Evolutionary conservation across 2,113 vertebrate genomes (phyloP).

Genomic region (Dryoscopus gambensis): DNA sequence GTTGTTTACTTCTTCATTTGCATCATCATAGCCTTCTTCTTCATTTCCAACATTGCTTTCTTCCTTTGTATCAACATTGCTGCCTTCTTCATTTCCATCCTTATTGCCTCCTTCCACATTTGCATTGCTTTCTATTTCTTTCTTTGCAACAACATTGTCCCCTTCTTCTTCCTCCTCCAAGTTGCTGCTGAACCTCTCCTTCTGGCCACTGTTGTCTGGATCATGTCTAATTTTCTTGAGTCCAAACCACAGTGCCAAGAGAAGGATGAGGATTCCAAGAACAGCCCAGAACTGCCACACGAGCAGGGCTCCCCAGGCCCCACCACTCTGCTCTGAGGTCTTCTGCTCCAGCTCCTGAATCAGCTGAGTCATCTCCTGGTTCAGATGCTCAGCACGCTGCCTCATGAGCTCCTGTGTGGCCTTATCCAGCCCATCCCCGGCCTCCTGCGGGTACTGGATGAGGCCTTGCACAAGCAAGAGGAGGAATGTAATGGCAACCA

Average conservation of each 20-base stretch:
- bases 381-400: neutral
- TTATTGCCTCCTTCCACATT: neutral
- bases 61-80: neutral
- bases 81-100: neutral
- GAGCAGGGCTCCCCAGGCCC: neutral
- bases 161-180: neutral
- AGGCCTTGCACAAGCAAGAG: neutral
- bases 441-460: neutral
- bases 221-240: neutral
- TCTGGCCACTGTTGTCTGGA: neutral
- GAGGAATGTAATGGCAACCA: neutral
- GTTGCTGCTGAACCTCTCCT: neutral
- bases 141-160: neutral
- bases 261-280: neutral
- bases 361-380: neutral
- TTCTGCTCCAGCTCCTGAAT: neutral
- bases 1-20: neutral
- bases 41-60: neutral
- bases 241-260: neutral
- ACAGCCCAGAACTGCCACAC: neutral
- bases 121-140: neutral
- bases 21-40: too few species aligned
- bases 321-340: neutral
- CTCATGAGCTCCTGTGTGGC: fast-evolving
- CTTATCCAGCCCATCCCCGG: neutral